Evolutionary conservation across 2,797 vertebrate genomes (phyloP).

Genomic region (Dallia pectoralis): DNA sequence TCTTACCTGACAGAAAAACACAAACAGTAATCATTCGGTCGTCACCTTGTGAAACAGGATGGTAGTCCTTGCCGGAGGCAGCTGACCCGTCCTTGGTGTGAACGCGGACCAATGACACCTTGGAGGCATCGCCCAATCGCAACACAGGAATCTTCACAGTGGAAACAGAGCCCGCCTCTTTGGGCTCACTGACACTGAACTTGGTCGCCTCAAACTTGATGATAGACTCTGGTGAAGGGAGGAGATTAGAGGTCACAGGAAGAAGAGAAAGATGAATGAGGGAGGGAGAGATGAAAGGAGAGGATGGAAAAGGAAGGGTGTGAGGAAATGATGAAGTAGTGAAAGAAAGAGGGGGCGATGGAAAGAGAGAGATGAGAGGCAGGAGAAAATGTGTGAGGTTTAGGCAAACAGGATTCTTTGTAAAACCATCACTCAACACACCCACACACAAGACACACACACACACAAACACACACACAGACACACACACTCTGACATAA

Average conservation of each 20-base stretch:
- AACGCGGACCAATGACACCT: slow-evolving; percentile 87
- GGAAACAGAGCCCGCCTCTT: slow-evolving; percentile 74
- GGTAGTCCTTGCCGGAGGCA: slow-evolving; percentile 90
- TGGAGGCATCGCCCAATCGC: slow-evolving; percentile 87
- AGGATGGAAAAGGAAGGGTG: neutral
- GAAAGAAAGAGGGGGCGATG: neutral
- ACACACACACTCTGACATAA: neutral
- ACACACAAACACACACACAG: no score
- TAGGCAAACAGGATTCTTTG: neutral
- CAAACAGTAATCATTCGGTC: no score
- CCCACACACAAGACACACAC: no score
- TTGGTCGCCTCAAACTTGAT: slow-evolving; percentile 90
- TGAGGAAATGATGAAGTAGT: no score
- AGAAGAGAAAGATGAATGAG: slow-evolving; percentile 7
- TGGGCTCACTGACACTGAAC: slow-evolving; percentile 88
- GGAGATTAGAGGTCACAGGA: neutral
- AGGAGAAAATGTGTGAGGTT: neutral
- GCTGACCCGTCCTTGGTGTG: slow-evolving; percentile 96
- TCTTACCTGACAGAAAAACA: no score
- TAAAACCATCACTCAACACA: neutral
- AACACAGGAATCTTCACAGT: slow-evolving; percentile 84
- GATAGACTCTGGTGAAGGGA: slow-evolving; percentile 77
- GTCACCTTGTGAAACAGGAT: slow-evolving; percentile 89
- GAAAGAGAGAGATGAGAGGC: neutral
- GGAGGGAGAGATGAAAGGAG: slow-evolving; percentile 18